These are phyloP conservation scores for Leistus spinibarbis DNA, from an alignment of 2,888 invertebrate species.

Conservation along the genomic window DNA sequence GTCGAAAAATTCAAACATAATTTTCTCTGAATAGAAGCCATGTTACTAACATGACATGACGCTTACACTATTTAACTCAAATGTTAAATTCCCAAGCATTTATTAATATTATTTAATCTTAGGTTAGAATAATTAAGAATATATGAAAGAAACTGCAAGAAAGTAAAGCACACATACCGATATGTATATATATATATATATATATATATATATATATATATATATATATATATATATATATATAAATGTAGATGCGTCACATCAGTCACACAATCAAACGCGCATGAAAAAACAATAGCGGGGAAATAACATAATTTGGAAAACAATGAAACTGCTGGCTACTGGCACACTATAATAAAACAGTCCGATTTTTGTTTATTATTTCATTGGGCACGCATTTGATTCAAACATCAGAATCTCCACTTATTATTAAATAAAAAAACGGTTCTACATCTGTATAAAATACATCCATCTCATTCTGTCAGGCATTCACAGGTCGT, in stretches of 20 bases:
- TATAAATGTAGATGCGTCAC: background rate
- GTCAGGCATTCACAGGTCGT: background rate
- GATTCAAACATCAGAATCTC: conserved; percentile 3
- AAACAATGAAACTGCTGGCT: conserved; percentile 36
- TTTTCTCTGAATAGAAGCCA: too few relatives aligned
- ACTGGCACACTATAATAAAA: conserved; percentile 6
- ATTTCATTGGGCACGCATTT: background rate
- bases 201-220: too few relatives aligned
- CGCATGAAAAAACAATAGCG: conserved; percentile 16
- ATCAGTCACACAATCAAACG: background rate
- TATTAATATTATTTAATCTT: too few relatives aligned
- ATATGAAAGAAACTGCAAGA: too few relatives aligned
- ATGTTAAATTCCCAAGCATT: too few relatives aligned
- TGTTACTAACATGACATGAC: too few relatives aligned
- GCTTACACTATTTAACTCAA: too few relatives aligned
- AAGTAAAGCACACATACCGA: too few relatives aligned
- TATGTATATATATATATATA: too few relatives aligned
- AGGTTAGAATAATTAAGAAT: too few relatives aligned
- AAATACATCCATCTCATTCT: background rate
- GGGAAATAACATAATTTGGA: conserved; percentile 43
- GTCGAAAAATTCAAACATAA: too few relatives aligned
- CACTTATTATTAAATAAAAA: conserved; percentile 5
- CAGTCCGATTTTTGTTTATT: conserved; percentile 2
- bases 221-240: too few relatives aligned
- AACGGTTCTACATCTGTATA: conserved; percentile 4